Percentiles rank a stretch among this genome's conserved stretches.
Evolutionary conservation across 2,888 invertebrate species (phyloP).

Genomic region (Arenicola marina): DNA sequence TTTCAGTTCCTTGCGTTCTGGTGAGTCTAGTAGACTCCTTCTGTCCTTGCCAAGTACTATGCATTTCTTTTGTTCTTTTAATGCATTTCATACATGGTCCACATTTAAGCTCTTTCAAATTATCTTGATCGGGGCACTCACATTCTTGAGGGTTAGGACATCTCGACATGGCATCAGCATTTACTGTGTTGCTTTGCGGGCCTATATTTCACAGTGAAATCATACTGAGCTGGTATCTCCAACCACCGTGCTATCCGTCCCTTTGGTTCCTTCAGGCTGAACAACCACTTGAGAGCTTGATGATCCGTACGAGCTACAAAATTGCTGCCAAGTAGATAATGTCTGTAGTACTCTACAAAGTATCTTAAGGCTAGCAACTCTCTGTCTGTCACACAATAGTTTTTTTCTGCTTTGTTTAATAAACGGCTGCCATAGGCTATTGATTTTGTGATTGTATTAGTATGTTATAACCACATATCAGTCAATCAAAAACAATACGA

Average conservation of each 20-base stretch:
- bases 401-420: constrained; percentile 16
- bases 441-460: too few relatives aligned
- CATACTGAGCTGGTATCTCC: background rate
- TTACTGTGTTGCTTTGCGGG: background rate
- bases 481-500: too few relatives aligned
- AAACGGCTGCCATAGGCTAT: too few relatives aligned
- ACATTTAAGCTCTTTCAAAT: background rate
- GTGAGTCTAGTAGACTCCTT: too few relatives aligned
- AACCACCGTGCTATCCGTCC: constrained; percentile 10
- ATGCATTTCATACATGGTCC: constrained; percentile 7
- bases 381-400: too few relatives aligned
- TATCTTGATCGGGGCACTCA: background rate
- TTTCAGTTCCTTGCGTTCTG: too few relatives aligned
- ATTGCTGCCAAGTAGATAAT: constrained; percentile 18
- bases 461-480: too few relatives aligned
- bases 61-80: background rate
- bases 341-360: constrained; percentile 16
- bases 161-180: constrained; percentile 7
- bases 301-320: constrained; percentile 25
- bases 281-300: constrained; percentile 13
- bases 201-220: background rate
- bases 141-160: constrained; percentile 1
- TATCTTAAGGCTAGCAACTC: constrained; percentile 23
- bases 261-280: constrained; percentile 9
- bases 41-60: too few relatives aligned